phyloP scores from a whole-genome alignment of 2,797 vertebrate species.

The Megalops cyprinoides region DNA sequence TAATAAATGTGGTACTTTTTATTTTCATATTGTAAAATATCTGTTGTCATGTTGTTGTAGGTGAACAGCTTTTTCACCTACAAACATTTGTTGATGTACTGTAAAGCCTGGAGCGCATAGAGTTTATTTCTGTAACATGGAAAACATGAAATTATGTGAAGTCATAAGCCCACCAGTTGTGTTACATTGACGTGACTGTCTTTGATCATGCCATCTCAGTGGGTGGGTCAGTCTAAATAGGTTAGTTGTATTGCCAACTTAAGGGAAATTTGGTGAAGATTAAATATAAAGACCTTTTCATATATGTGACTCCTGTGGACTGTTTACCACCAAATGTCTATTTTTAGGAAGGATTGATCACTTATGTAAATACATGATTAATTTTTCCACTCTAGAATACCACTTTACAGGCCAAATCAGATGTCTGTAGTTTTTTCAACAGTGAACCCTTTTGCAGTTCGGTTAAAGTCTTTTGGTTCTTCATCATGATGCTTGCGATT shows the following conservation, averaged over 20 bases:
- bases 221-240: neutral
- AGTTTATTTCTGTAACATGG: neutral
- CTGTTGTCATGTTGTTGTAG: neutral
- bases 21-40: too few relatives aligned
- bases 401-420: constrained; percentile 34
- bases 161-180: neutral
- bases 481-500: constrained; percentile 73
- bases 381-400: constrained; percentile 24
- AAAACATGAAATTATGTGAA: neutral
- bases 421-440: constrained; percentile 55
- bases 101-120: neutral
- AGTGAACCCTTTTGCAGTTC: constrained; percentile 84
- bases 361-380: constrained; percentile 15
- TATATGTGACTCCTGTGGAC: too few relatives aligned
- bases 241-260: too few relatives aligned
- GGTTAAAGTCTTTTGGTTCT: constrained; percentile 88
- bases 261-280: too few relatives aligned
- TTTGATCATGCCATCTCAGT: neutral
- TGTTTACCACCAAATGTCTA: too few relatives aligned
- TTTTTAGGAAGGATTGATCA: neutral
- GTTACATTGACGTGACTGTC: neutral
- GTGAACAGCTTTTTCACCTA: neutral
- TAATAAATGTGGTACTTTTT: neutral
- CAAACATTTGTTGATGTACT: neutral
- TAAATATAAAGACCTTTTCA: too few relatives aligned